Conservation (phyloP, 2,113 vertebrate genomes). For the Ellobius talpinus region DNA sequence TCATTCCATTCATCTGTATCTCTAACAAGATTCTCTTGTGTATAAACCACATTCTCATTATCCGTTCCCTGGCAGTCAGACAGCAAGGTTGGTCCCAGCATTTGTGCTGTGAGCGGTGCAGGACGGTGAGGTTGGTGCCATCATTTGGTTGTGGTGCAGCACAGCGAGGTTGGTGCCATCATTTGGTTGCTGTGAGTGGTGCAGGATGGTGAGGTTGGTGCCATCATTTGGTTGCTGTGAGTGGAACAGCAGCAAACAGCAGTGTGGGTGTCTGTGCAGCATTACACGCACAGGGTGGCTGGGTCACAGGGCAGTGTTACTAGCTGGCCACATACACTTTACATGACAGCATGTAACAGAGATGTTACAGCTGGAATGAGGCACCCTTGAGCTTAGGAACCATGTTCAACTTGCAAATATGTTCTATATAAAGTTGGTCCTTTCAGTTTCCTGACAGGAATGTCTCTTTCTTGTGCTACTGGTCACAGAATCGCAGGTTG, state of each 20-base stretch:
- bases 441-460: not conserved
- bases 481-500: not conserved
- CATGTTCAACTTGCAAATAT: fast-evolving
- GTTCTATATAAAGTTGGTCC: not conserved
- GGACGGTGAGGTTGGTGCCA: not conserved
- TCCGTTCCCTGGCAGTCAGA: fast-evolving
- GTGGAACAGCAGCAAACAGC: not conserved
- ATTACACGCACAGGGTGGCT: not conserved
- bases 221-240: not conserved
- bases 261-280: not conserved
- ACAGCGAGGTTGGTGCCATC: not conserved
- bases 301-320: not conserved
- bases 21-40: not conserved
- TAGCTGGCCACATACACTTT: not conserved
- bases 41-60: not conserved
- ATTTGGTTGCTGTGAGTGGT: not conserved
- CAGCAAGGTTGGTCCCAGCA: not conserved
- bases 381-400: too few relatives aligned
- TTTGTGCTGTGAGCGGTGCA: too few relatives aligned
- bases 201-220: too few relatives aligned
- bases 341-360: too few relatives aligned
- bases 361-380: too few relatives aligned
- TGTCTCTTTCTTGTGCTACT: not conserved
- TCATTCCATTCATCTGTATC: not conserved
- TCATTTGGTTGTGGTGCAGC: not conserved